Evolutionary conservation across 2,888 invertebrate species (phyloP).

Genomic region (Sarcophaga subvicina): DNA sequence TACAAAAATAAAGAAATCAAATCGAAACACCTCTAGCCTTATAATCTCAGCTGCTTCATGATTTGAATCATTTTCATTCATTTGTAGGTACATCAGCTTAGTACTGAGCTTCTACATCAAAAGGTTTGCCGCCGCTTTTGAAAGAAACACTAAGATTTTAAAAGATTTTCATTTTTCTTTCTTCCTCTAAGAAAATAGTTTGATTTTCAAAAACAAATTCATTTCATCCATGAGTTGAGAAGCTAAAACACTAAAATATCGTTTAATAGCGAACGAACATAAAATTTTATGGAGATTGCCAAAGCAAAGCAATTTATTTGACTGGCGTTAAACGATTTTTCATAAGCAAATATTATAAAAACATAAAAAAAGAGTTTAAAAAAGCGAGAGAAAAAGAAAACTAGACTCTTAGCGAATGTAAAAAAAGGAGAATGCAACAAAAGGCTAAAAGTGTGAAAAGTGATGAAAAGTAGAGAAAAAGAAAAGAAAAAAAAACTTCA

Average conservation of each 20-base stretch:
- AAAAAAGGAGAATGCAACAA: neutral
- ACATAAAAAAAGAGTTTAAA: neutral
- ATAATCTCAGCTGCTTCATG: no score
- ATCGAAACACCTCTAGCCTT: no score
- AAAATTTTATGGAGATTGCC: constrained; percentile 12
- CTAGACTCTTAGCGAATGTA: no score
- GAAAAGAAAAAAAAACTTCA: neutral
- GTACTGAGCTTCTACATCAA: no score
- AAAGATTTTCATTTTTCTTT: neutral
- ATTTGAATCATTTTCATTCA: no score
- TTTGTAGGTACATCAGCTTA: no score
- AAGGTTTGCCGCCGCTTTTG: neutral
- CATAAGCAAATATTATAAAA: no score
- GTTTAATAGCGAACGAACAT: constrained; percentile 18
- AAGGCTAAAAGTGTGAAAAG: constrained; percentile 15
- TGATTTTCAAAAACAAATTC: neutral
- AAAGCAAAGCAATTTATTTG: constrained; percentile 21
- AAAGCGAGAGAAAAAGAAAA: neutral
- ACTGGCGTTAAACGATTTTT: constrained; percentile 29
- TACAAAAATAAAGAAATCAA: no score
- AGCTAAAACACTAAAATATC: neutral
- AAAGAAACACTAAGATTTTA: neutral
- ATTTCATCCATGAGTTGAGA: no score
- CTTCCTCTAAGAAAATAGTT: neutral
- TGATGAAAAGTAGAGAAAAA: neutral